Evolutionary conservation across 2,888 invertebrate species (phyloP).

Genomic region (Lottia scabra): DNA sequence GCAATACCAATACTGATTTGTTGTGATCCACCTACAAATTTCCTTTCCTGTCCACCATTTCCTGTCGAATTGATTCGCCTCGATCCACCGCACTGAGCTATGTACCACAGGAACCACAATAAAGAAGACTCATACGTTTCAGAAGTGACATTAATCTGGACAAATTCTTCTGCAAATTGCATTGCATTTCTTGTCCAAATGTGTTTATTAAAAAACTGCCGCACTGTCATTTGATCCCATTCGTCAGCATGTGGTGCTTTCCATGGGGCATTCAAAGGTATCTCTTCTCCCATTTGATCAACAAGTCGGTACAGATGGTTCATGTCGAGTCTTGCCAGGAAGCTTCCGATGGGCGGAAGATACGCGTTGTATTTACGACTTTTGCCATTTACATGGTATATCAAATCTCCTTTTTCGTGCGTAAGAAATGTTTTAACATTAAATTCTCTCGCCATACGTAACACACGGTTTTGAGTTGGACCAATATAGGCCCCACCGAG

Average conservation of each 20-base stretch:
- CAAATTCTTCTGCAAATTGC: conserved; percentile 41
- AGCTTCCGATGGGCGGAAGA: conserved; percentile 51
- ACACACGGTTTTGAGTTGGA: conserved; percentile 66
- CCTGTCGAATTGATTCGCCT: conserved; percentile 47
- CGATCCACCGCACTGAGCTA: conserved; percentile 38
- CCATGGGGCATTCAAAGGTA: conserved; percentile 65
- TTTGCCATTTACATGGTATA: conserved; percentile 41
- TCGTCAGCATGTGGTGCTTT: conserved; percentile 57
- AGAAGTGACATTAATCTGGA: conserved; percentile 52
- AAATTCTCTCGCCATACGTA: conserved; percentile 65
- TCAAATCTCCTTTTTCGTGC: conserved; percentile 38
- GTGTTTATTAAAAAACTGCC: conserved; percentile 54
- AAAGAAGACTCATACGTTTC: conserved; percentile 60
- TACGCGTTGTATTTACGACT: conserved; percentile 37
- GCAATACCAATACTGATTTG: conserved; percentile 68
- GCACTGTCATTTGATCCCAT: conserved; percentile 65
- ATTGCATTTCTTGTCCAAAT: conserved; percentile 57
- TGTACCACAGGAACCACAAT: conserved; percentile 63
- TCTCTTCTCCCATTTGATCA: conserved; percentile 65
- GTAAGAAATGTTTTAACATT: conserved; percentile 58
- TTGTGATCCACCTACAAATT: conserved; percentile 69
- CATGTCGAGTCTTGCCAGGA: conserved; percentile 58
- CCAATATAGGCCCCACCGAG: conserved; percentile 70
- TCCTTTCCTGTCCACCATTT: conserved; percentile 63
- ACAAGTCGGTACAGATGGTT: conserved; percentile 60